Evolutionary conservation across 2,888 invertebrate genomes (phyloP).

Genomic region (Caenorhabditis imperialis): DNA sequence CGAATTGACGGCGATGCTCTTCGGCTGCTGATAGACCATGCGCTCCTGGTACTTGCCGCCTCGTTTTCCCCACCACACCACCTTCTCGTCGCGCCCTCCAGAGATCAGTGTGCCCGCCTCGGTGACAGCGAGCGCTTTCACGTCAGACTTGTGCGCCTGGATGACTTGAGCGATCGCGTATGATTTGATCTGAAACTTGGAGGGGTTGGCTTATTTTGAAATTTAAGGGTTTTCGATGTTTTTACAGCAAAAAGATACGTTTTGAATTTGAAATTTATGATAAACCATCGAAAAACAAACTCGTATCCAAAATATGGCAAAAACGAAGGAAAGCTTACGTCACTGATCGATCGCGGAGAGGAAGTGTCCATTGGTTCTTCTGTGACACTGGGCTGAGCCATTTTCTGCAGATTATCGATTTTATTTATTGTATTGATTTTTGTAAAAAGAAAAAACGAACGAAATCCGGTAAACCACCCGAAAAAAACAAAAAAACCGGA

Average conservation of each 20-base stretch:
- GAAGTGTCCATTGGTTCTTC: slow-evolving; percentile 29
- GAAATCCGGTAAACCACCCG: neutral
- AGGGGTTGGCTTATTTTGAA: neutral
- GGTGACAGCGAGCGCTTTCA: slow-evolving; percentile 54
- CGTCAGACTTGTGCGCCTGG: slow-evolving; percentile 60
- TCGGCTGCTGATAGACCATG: slow-evolving; percentile 38
- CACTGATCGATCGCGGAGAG: neutral
- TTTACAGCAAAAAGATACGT: too few species aligned
- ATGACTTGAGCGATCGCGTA: slow-evolving; percentile 53
- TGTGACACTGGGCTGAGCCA: slow-evolving; percentile 6
- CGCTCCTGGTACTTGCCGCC: slow-evolving; percentile 51
- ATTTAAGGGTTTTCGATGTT: too few species aligned
- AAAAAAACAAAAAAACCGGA: neutral
- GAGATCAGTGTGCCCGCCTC: slow-evolving; percentile 57
- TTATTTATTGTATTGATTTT: neutral
- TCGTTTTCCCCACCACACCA: slow-evolving; percentile 64
- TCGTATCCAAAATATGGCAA: too few species aligned
- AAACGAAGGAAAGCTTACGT: too few species aligned
- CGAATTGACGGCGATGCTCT: slow-evolving; percentile 64
- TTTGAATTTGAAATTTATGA: too few species aligned
- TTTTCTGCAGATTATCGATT: slow-evolving; percentile 7
- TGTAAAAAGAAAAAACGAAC: neutral
- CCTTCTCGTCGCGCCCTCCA: slow-evolving; percentile 68
- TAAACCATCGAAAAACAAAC: too few species aligned
- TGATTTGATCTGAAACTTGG: slow-evolving; percentile 19